phyloP scores from a whole-genome alignment of 2,113 vertebrate genomes.

The Macquaria australasica region DNA sequence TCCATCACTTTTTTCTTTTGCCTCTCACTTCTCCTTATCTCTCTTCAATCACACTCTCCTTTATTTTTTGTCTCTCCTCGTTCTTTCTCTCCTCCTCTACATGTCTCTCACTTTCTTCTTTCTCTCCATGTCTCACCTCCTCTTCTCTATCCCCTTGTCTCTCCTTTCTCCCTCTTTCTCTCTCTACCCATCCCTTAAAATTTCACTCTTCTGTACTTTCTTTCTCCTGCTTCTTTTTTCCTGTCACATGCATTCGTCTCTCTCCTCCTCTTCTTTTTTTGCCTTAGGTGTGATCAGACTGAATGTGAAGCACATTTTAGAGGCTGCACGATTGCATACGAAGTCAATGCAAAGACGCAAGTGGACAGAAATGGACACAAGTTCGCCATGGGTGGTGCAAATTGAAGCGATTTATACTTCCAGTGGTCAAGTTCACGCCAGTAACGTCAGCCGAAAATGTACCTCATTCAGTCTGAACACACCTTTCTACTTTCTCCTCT shows the following conservation, averaged over 20 bases:
- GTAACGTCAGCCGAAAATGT: too few relatives aligned
- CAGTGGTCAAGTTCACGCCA: too few relatives aligned
- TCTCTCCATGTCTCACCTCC: too few relatives aligned
- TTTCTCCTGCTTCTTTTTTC: neutral
- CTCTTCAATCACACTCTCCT: constrained; percentile 24
- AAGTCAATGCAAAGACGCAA: neutral
- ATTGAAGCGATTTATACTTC: too few relatives aligned
- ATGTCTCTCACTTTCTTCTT: neutral
- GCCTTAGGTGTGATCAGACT: neutral
- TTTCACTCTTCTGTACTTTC: neutral
- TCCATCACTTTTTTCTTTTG: constrained; percentile 17
- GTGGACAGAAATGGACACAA: neutral
- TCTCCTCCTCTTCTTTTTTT: too few relatives aligned
- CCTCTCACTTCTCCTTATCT: constrained; percentile 19
- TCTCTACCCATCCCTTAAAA: too few relatives aligned
- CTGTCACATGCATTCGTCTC: neutral
- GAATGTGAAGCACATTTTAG: neutral
- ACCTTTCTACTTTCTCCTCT: too few relatives aligned
- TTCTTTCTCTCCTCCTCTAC: neutral
- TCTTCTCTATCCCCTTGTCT: neutral
- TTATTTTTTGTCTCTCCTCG: neutral
- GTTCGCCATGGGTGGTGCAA: neutral
- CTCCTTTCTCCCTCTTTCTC: neutral
- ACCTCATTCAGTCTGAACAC: too few relatives aligned
- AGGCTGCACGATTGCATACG: too few relatives aligned